Percentiles rank a stretch among this genome's conserved stretches.
These are phyloP conservation scores for Adelognathus sp. DNA, from an alignment of 2,888 invertebrate species.

Conservation along the genomic window DNA sequence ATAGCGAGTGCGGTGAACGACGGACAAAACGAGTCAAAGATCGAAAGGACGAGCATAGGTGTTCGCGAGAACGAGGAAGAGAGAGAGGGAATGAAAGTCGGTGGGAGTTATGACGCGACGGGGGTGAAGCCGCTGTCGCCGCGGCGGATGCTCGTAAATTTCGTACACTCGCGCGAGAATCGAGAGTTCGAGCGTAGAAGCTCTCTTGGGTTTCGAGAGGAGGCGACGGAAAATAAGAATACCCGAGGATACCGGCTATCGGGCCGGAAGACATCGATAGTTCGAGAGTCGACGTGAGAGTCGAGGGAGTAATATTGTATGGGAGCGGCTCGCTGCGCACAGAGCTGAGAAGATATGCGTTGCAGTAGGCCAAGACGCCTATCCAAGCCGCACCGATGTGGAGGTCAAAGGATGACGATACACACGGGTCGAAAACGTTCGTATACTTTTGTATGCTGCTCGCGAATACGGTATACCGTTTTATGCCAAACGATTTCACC, in stretches of 20 bases:
- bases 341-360: constrained; percentile 7
- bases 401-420: neutral
- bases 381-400: neutral
- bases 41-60: neutral
- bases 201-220: constrained; percentile 10
- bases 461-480: neutral
- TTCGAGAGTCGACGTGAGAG: constrained; percentile 12
- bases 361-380: neutral
- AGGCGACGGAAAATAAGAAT: constrained; percentile 47
- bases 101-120: constrained; percentile 25
- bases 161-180: constrained; percentile 40
- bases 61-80: neutral
- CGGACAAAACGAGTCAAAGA: neutral
- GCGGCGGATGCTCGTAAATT: constrained; percentile 61
- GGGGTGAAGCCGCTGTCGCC: constrained; percentile 50
- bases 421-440: neutral
- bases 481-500: constrained; percentile 3
- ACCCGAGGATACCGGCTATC: constrained; percentile 27
- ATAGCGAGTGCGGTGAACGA: neutral
- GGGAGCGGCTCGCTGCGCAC: neutral
- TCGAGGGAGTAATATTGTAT: constrained; percentile 20
- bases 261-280: constrained; percentile 52
- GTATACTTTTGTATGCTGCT: constrained; percentile 4
- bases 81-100: constrained; percentile 30
- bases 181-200: constrained; percentile 16